These are phyloP conservation scores for Thymallus thymallus DNA, from an alignment of 2,113 vertebrate species.

Conservation along the genomic window DNA sequence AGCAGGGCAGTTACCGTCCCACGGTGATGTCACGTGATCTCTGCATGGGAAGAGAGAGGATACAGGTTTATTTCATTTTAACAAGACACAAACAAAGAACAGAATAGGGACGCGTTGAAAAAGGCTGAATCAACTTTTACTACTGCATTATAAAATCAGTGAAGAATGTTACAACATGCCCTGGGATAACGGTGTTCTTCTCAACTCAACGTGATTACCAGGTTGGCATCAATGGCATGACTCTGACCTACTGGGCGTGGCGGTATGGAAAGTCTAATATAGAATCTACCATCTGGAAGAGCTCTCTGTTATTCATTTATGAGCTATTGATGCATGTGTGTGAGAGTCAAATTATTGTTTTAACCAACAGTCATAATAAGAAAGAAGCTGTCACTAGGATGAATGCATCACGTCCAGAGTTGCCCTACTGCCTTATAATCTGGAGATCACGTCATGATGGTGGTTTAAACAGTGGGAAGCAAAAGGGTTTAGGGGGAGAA, in stretches of 20 bases:
- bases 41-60: constrained; percentile 40
- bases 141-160: neutral
- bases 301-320: too few relatives aligned
- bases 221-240: constrained; percentile 38
- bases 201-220: constrained; percentile 4
- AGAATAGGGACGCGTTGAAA: too few relatives aligned
- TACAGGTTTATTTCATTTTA: too few relatives aligned
- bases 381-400: constrained; percentile 39
- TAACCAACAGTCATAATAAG: constrained; percentile 34
- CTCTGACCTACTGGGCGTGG: constrained; percentile 32
- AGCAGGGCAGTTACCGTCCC: neutral
- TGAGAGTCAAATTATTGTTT: constrained; percentile 45
- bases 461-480: constrained; percentile 52
- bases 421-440: neutral
- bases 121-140: neutral
- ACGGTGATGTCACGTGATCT: constrained; percentile 37
- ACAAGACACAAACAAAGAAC: neutral
- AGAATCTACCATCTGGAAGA: too few relatives aligned
- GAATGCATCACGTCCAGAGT: constrained; percentile 53
- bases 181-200: neutral
- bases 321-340: too few relatives aligned
- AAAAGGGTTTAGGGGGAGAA: constrained; percentile 58
- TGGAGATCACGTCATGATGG: constrained; percentile 4
- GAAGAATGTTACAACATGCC: neutral
- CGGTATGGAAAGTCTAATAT: neutral